Conservation (phyloP, 2,113 vertebrate genomes). For the Psilopogon haemacephalus region DNA sequence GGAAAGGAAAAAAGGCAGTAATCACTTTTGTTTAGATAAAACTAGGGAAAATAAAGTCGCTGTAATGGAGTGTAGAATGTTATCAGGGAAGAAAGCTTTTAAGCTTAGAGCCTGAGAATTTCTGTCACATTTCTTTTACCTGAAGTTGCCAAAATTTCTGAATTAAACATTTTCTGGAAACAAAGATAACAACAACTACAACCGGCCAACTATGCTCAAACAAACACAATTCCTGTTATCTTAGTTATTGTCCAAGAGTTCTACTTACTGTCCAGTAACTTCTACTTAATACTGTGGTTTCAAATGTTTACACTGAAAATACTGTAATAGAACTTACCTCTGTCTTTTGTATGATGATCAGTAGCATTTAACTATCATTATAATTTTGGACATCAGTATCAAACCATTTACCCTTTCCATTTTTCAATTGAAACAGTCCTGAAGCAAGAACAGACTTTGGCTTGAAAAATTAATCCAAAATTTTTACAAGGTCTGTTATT, state of each 20-base stretch:
- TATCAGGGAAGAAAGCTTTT: background rate
- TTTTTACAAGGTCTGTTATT: background rate
- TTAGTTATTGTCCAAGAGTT: background rate
- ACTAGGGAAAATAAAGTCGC: background rate
- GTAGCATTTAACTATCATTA: background rate
- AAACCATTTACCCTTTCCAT: background rate
- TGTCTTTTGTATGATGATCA: background rate
- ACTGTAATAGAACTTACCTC: background rate
- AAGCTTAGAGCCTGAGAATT: background rate
- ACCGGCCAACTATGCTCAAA: background rate
- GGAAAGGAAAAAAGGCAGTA: background rate
- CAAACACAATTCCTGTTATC: background rate
- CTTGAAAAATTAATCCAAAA: accelerated
- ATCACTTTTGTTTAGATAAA: background rate
- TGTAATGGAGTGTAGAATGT: background rate
- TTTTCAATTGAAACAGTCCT: background rate
- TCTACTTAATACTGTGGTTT: background rate
- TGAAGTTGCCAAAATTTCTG: background rate
- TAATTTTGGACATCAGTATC: background rate
- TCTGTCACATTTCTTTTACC: background rate
- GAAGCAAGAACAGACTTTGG: background rate
- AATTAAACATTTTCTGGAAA: background rate
- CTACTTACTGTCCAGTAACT: too few species aligned
- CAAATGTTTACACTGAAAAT: background rate
- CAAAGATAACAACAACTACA: background rate